Evolutionary conservation across 1,140 invertebrate species (phyloP), one percentile per base, ranked within the genome.

Genomic region (Anoplolepis gracilipes): DNA sequence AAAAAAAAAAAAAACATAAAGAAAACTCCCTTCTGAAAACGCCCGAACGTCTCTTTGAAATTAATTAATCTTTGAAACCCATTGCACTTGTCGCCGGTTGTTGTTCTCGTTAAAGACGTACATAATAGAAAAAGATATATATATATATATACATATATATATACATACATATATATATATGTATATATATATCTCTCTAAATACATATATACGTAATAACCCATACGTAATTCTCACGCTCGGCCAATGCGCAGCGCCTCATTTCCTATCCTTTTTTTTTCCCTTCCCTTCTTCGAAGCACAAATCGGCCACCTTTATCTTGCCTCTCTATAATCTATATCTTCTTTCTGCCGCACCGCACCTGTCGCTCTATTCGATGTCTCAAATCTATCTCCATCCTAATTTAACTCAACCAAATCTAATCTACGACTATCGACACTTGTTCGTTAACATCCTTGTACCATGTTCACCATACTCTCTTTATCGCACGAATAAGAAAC

Each of bases 191-290:
- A 46, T 69, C 0, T 33, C 8, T 36, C 8, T 61, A n/a, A 39
- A 70, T 59, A n/a, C 53, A 19, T 53, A 81, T 64, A 57, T 57
- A 72, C 36, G 53, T 57, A 77, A 88, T 81, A 72, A 82, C 78
- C 78, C 78, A 82, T 82, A 82, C 57, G 65, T 82, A 82, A 82
- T 88, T 87, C 76, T 79, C 78, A 92, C 90, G 90, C 91, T 94
- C 91, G 93, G 93, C 93, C 93, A 94, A 94, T 94, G 92, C 72
- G 92, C 92, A 93, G 92, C 92, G 87, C 91, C 75, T 88, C 86
- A 86, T 90, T n/a, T 91, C 90, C 86, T 89, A 49, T 87, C 84
- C 79, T 81, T 49, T 65, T 33, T 73, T 85, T 53, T 16, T 81
- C 28, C 67, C 46, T 22, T 36, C 30, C 25, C 49, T 67, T 85